Conservation (phyloP, 2,888 invertebrate genomes). For the Protodeltote pygarga region DNA sequence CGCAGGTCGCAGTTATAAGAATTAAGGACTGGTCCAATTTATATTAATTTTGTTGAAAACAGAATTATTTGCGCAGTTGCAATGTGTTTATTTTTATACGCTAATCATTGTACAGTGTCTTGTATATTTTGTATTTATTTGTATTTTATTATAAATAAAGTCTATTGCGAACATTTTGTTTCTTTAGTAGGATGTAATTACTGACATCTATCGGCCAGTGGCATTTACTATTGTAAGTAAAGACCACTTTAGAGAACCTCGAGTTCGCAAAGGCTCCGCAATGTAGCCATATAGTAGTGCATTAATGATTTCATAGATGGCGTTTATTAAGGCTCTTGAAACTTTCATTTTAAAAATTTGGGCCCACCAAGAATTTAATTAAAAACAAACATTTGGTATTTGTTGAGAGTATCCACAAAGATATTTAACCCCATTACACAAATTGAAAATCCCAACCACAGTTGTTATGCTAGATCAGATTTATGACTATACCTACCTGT, state of each 20-base stretch:
- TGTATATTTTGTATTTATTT: slow-evolving; percentile 43
- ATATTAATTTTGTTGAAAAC: not conserved
- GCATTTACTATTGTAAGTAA: not conserved
- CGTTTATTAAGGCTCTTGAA: not conserved
- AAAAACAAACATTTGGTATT: too few relatives aligned
- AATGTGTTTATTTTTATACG: slow-evolving; percentile 25
- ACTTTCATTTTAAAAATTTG: not conserved
- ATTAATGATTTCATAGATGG: slow-evolving; percentile 8
- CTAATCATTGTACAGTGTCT: slow-evolving; percentile 64
- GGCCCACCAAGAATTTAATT: too few relatives aligned
- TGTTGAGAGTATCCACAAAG: too few relatives aligned
- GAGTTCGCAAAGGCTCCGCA: too few relatives aligned
- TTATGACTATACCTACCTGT: too few relatives aligned
- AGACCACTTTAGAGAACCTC: too few relatives aligned
- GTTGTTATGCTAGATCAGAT: too few relatives aligned
- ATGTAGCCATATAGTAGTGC: not conserved
- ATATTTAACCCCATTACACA: too few relatives aligned
- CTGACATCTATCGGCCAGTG: slow-evolving; percentile 18
- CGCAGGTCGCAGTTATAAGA: not conserved
- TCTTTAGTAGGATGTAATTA: not conserved
- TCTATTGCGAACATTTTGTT: slow-evolving; percentile 9
- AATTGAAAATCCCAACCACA: too few relatives aligned
- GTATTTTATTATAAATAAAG: slow-evolving; percentile 43
- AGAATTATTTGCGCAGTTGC: not conserved
- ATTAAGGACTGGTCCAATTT: slow-evolving; percentile 18